Evolutionary conservation across 2,888 invertebrate species (phyloP), one percentile per base, ranked within the genome.

Genomic region (Saturnia pavonia): DNA sequence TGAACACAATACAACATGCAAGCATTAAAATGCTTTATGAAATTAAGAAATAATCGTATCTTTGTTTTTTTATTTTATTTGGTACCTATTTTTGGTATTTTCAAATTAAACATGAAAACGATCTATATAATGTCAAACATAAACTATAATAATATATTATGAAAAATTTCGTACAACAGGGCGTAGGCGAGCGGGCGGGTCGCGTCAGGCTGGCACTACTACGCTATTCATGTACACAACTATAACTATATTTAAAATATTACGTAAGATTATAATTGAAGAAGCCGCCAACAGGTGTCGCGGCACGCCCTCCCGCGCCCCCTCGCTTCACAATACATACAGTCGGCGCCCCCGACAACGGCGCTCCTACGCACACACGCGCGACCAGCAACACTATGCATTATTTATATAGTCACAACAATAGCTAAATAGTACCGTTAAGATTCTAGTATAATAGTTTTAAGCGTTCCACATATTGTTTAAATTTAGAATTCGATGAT

Each of bases 1-100:
- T 94, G 94, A 94, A 94, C 94, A 94, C 94, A 94, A 94, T 93
- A 94, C 93, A 92, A 94, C 94, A 93, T 94, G 94, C 92, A 94
- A 94, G 94, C 94, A 94, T 93, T 78, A 89, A 88, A 88, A 94
- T 93, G 93, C 93, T 94, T 92, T 90, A 88, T 85, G 91, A 92
- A 90, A 92, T 91, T 85, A 93, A 87, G 88, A 93, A 94, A 93
- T 90, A 92, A 91, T 90, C 85, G n/a, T n/a, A n/a, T n/a, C n/a
- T n/a, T n/a, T n/a, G n/a, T n/a, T n/a, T n/a, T 88, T 78, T 86
- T 91, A 90, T 94, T 57, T 91, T 92, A 94, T 94, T 94, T 94
- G 94, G 93, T 94, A 92, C 89, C 92, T 93, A 93, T 92, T 92
- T 93, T 94, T 93, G 93, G 93, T 93, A 92, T 91, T 82, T 89